phyloP scores from a whole-genome alignment of 1,140 invertebrate genomes.

The Maniola jurtina region DNA sequence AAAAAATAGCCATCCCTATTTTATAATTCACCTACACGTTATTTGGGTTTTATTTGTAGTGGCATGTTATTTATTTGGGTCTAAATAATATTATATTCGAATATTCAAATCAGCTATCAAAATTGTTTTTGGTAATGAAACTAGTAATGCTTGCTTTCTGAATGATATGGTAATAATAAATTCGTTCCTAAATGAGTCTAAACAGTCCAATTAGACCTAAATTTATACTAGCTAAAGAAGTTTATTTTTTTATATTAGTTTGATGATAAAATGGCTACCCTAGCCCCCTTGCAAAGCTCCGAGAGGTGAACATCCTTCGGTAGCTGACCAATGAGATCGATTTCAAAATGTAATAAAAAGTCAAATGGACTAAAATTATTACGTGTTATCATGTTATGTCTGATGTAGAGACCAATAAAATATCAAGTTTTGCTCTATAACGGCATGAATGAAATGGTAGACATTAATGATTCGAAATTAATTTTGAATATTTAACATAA shows the following conservation, averaged over 20 bases:
- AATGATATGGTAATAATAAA: too few relatives aligned
- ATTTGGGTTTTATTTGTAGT: too few relatives aligned
- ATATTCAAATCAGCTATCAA: too few relatives aligned
- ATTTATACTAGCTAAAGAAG: too few relatives aligned
- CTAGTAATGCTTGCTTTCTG: too few relatives aligned
- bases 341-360: conserved; percentile 50
- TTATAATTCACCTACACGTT: too few relatives aligned
- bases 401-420: conserved; percentile 16
- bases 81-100: too few relatives aligned
- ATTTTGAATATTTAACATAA: neutral
- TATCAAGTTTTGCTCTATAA: conserved; percentile 24
- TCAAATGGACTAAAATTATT: conserved; percentile 24
- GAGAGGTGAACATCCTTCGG: conserved; percentile 64
- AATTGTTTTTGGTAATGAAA: too few relatives aligned
- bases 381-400: conserved; percentile 24
- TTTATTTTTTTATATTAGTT: neutral
- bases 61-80: too few relatives aligned
- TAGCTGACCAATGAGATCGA: conserved; percentile 48
- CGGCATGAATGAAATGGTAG: conserved; percentile 22
- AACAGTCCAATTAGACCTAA: too few relatives aligned
- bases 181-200: too few relatives aligned
- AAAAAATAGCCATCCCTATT: too few relatives aligned
- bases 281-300: conserved; percentile 19
- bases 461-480: neutral
- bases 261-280: neutral